Evolutionary conservation across 2,888 invertebrate genomes (phyloP).

Genomic region (Muschampia plurimacula): DNA sequence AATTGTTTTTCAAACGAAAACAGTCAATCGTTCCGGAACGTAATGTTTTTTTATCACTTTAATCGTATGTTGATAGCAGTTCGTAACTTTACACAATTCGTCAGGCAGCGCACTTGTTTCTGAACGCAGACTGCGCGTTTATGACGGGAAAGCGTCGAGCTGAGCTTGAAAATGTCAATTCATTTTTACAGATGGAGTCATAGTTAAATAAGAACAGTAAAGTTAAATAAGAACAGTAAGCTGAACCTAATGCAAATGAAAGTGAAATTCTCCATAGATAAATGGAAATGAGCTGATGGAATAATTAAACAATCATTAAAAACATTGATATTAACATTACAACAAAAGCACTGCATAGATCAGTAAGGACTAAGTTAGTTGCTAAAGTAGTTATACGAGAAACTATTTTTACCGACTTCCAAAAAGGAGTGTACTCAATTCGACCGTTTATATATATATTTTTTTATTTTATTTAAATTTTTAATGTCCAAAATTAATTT

Average conservation of each 20-base stretch:
- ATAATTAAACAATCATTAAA: background rate
- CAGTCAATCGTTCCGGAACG: conserved; percentile 6
- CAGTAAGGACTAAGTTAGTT: no score
- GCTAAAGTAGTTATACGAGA: no score
- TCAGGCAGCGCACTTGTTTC: conserved; percentile 19
- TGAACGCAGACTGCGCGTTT: conserved; percentile 10
- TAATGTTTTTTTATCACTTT: conserved; percentile 10
- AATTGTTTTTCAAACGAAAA: conserved; percentile 2
- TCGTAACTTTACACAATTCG: conserved; percentile 13
- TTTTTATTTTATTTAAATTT: no score
- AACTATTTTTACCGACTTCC: no score
- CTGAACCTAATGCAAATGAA: background rate
- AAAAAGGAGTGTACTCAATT: no score
- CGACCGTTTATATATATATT: no score
- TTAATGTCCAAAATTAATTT: no score
- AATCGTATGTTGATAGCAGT: conserved; percentile 12
- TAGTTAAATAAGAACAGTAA: conserved; percentile 11
- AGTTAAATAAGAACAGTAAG: conserved; percentile 10
- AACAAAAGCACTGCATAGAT: no score
- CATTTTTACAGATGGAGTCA: background rate
- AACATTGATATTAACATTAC: no score
- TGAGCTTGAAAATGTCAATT: conserved; percentile 30
- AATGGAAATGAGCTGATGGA: background rate
- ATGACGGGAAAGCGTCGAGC: conserved; percentile 22
- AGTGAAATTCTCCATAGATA: background rate